Evolutionary conservation across 2,888 invertebrate species (phyloP), one percentile per base, ranked within the genome.

Genomic region (Macaria liturata): DNA sequence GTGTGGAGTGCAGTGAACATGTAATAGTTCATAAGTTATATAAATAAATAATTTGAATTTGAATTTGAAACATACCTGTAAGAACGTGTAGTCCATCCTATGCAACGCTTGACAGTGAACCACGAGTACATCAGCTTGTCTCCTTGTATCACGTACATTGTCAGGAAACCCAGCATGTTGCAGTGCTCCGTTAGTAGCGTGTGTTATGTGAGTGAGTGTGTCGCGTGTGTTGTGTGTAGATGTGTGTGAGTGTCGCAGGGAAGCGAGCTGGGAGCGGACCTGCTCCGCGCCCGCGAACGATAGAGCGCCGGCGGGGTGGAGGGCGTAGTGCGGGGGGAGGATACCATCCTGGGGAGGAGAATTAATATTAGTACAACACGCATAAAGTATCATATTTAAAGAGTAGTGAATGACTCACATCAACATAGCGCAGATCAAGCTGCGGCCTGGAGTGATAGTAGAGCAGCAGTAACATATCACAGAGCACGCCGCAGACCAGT

Each of bases 61-160:
- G 0, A 37, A 2, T 7, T 37, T n/a, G n/a, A 37, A 45, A 57
- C 78, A 65, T 80, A 95, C 95, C 88, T 95, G 93, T 64, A 94
- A 90, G 61, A 95, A 94, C 0, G 95, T 95, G 74, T 93, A 96
- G 76, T 96, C 96, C 67, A 95, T 83, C 68, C 92, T 92, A 54
- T 92, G 92, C 49, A 95, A 87, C 54, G 93, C 91, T 51, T 92
- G 88, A 74, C 95, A 95, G 72, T 95, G 93, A 8, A 95, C 81
- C 20, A 95, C 94, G 30, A 95, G 71, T 9, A 84, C 54, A 46
- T 77, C 73, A 5, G 78, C 64, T 20, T 71, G 48, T 58, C 64
- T 75, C 32, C 67, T 61, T 32, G 62, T 67, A 34, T 32, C 59
- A 53, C 61, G 50, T 30, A 49, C 51, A 64, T 62, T 65, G 8